Conservation (phyloP, 2,888 invertebrate genomes). For the Ophion obscuratus region DNA sequence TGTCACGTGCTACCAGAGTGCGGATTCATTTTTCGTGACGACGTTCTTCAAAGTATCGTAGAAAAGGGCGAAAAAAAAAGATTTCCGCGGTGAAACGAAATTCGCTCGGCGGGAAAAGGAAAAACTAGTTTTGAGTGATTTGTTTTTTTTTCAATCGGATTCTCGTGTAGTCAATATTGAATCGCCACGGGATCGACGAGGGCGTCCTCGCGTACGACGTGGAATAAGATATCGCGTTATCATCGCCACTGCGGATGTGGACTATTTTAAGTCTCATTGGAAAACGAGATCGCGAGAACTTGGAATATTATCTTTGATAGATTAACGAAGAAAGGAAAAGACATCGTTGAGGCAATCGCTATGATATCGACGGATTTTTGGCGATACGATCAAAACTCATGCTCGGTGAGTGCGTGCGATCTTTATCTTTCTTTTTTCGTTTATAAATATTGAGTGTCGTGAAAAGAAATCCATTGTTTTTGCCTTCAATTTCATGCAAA, state of each 20-base stretch:
- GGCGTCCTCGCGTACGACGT: not conserved
- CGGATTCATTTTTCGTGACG: conserved; percentile 8
- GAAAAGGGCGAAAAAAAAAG: not conserved
- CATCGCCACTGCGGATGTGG: not conserved
- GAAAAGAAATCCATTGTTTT: too few species aligned
- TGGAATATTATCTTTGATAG: not conserved
- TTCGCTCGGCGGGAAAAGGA: not conserved
- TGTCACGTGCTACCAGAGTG: conserved; percentile 30
- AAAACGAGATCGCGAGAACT: not conserved
- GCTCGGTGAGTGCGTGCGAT: conserved; percentile 55
- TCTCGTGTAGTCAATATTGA: not conserved
- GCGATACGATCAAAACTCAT: conserved; percentile 56
- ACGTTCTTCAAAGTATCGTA: conserved; percentile 8
- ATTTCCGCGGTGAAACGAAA: not conserved
- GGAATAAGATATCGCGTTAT: not conserved
- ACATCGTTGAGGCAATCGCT: not conserved
- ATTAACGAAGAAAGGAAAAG: not conserved
- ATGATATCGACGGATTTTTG: conserved; percentile 63
- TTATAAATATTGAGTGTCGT: not conserved
- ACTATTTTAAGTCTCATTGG: not conserved
- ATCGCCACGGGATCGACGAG: not conserved
- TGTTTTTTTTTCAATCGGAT: not conserved
- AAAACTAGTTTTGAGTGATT: not conserved
- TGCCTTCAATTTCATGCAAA: too few species aligned
- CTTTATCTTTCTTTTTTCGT: conserved; percentile 16